These are phyloP conservation scores for Catharus ustulatus DNA, from an alignment of 2,797 vertebrate genomes.

Conservation along the genomic window DNA sequence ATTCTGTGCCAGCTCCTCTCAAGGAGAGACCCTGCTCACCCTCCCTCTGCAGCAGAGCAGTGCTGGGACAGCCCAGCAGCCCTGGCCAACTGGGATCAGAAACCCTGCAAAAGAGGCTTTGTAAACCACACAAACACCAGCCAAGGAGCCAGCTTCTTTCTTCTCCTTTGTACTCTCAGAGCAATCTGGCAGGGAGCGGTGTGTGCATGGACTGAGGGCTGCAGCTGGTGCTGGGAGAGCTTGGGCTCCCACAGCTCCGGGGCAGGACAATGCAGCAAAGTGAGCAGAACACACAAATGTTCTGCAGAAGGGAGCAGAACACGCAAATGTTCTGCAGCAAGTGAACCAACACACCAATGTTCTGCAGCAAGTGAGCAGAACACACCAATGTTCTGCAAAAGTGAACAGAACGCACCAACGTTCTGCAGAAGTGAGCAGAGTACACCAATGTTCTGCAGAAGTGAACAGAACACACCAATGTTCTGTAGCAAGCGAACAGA, in stretches of 20 bases:
- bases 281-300: neutral
- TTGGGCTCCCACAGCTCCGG: fast-evolving
- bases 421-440: neutral
- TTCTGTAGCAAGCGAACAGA: too few relatives aligned
- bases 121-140: neutral
- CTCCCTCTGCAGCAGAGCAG: neutral
- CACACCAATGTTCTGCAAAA: too few relatives aligned
- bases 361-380: too few relatives aligned
- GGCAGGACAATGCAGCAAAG: neutral
- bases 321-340: too few relatives aligned
- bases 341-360: too few relatives aligned
- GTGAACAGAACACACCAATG: too few relatives aligned
- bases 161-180: neutral
- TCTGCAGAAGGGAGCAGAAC: neutral
- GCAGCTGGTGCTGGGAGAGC: neutral
- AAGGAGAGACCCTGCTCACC: fast-evolving
- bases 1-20: neutral
- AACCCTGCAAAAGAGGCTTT: conserved; percentile 3
- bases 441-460: too few relatives aligned
- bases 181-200: neutral
- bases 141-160: neutral
- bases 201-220: neutral
- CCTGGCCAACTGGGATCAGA: neutral
- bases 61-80: neutral
- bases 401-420: neutral